Conservation (phyloP, 2,797 vertebrate genomes). For the Delichon dasypus region DNA sequence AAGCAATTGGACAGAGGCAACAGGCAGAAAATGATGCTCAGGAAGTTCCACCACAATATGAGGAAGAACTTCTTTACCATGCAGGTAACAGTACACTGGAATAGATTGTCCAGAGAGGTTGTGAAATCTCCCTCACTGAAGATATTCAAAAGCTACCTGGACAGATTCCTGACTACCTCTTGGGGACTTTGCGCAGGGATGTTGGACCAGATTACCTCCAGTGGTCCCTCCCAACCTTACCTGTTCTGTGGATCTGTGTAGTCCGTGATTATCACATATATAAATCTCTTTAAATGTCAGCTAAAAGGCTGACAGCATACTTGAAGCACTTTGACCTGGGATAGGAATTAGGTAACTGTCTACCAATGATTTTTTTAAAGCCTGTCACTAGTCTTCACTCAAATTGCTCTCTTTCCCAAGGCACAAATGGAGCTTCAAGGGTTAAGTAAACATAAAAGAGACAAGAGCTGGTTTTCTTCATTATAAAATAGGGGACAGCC, state of each 20-base stretch:
- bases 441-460: background rate
- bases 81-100: background rate
- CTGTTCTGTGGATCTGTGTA: background rate
- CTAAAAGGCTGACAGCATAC: background rate
- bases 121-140: background rate
- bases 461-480: background rate
- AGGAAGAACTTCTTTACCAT: background rate
- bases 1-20: background rate
- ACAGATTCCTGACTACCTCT: background rate
- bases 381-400: background rate
- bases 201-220: background rate
- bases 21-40: background rate
- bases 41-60: background rate
- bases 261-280: background rate
- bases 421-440: background rate
- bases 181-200: fast-evolving
- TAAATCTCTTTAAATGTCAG: background rate
- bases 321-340: background rate
- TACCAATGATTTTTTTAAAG: background rate
- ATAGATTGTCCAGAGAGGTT: background rate
- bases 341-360: background rate
- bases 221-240: background rate
- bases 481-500: background rate
- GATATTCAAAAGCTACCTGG: background rate
- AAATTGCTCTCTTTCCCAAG: background rate